Conservation (phyloP, 2,797 vertebrate genomes). For the Enteromius trimaculatus region DNA sequence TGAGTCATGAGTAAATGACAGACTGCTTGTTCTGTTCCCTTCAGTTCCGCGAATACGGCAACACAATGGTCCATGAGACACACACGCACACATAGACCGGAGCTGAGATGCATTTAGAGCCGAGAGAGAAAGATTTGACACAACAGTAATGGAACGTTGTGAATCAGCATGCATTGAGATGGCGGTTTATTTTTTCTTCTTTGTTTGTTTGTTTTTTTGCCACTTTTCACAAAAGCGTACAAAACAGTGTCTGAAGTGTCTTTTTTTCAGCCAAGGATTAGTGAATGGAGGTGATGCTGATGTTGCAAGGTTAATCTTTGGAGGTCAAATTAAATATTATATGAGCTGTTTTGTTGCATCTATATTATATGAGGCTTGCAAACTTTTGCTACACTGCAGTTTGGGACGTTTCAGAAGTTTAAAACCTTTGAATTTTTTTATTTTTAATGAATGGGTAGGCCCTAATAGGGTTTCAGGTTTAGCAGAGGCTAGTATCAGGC, state of each 20-base stretch:
- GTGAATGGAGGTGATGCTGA: not conserved
- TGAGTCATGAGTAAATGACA: conserved; percentile 69
- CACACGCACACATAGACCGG: conserved; percentile 51
- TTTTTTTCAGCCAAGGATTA: not conserved
- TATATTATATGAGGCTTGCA: conserved; percentile 9
- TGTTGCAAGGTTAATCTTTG: too few relatives aligned
- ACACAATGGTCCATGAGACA: conserved; percentile 56
- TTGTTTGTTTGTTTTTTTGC: not conserved
- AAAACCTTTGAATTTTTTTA: not conserved
- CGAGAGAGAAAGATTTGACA: conserved; percentile 36
- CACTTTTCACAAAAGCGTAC: not conserved
- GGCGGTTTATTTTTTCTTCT: not conserved
- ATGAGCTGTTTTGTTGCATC: conserved; percentile 22
- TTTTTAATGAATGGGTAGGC: not conserved
- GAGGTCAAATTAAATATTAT: conserved; percentile 15
- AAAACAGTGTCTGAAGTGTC: not conserved
- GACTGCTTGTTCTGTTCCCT: conserved; percentile 65
- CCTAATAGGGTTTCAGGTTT: too few relatives aligned
- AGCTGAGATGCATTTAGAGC: conserved; percentile 41
- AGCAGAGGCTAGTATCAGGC: not conserved
- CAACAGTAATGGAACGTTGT: conserved; percentile 25
- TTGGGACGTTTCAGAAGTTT: not conserved
- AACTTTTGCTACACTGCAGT: not conserved
- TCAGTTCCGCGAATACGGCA: conserved; percentile 62
- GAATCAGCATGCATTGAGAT: not conserved